Conservation (phyloP, 2,113 vertebrate genomes). For the Typhlomys cinereus region DNA sequence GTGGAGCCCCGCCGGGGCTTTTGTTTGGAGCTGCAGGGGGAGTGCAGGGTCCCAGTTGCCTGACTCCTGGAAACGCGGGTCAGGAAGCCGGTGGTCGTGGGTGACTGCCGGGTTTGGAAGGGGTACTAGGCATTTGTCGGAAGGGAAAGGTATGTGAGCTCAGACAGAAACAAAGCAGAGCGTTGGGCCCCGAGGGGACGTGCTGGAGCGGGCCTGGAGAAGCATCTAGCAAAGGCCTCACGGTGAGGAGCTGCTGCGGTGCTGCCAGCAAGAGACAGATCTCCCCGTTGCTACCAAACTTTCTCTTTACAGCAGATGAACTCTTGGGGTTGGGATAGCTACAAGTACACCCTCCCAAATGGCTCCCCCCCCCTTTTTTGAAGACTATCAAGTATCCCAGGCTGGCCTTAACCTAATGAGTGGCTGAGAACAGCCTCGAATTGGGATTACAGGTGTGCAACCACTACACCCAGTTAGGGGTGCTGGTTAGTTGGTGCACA, state of each 20-base stretch:
- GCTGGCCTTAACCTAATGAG: not conserved
- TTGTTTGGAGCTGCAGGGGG: not conserved
- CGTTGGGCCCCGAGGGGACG: too few species aligned
- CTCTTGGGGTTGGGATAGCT: not conserved
- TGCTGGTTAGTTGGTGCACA: not conserved
- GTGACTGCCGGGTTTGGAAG: not conserved
- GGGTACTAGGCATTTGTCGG: too few species aligned
- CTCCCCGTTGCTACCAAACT: not conserved
- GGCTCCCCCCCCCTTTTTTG: not conserved
- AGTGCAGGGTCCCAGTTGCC: not conserved
- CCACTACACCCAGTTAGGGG: not conserved
- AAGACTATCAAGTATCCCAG: not conserved
- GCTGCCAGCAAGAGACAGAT: too few species aligned
- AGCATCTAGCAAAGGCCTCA: too few species aligned
- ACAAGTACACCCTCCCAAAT: not conserved
- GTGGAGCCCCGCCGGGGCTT: not conserved
- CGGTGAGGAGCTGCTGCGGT: too few species aligned
- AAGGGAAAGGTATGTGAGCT: not conserved
- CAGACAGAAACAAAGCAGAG: not conserved
- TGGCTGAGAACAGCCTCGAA: not conserved
- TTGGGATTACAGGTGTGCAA: too few species aligned
- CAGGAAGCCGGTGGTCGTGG: not conserved
- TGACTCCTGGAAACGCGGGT: not conserved
- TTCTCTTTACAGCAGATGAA: not conserved
- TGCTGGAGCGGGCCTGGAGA: too few species aligned